Evolutionary conservation across 2,113 vertebrate species (phyloP).

Genomic region (Crotalus helleri): DNA sequence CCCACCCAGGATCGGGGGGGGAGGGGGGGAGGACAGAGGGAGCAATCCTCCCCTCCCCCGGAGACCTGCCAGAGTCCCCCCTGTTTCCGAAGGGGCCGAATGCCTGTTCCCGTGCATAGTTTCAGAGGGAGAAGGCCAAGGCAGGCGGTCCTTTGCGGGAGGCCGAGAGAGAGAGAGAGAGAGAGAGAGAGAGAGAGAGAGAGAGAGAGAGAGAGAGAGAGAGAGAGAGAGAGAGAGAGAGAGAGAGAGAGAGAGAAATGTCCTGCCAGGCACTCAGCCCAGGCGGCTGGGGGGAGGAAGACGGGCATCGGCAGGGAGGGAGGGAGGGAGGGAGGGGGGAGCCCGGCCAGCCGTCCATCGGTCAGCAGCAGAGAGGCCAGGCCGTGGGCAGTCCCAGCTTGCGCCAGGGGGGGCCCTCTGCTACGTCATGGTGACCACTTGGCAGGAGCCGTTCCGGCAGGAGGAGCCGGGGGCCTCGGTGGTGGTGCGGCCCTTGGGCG

Average conservation of each 20-base stretch:
- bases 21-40: background rate
- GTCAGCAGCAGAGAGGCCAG: background rate
- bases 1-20: background rate
- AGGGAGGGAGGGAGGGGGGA: background rate
- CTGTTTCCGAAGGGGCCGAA: background rate
- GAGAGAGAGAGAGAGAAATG: too few species aligned
- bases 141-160: background rate
- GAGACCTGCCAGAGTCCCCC: background rate
- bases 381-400: background rate
- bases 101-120: background rate
- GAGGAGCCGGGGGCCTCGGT: constrained; percentile 84
- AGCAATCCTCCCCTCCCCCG: background rate
- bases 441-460: constrained; percentile 81
- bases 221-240: too few species aligned
- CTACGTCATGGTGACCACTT: constrained; percentile 81
- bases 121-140: background rate
- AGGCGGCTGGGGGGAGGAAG: background rate
- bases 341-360: background rate
- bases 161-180: too few species aligned
- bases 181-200: too few species aligned
- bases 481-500: constrained; percentile 92
- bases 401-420: constrained; percentile 32
- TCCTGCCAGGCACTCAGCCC: background rate
- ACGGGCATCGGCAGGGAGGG: background rate
- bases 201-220: too few species aligned